Evolutionary conservation across 2,113 vertebrate genomes (phyloP).

Genomic region (Chamaetylas fuelleborni): DNA sequence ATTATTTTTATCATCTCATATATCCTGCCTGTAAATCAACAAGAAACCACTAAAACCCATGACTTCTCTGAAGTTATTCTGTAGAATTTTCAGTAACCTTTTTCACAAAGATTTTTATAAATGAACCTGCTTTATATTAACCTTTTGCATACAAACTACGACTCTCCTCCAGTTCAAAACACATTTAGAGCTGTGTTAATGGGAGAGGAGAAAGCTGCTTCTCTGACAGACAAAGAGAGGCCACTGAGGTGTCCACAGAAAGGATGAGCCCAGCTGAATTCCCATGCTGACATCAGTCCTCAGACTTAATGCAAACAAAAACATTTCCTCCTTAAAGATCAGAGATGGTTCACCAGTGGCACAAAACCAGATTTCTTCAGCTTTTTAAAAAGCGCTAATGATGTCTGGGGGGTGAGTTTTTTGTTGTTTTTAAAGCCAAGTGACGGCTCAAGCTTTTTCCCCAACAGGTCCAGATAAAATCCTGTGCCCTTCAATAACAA

Average conservation of each 20-base stretch:
- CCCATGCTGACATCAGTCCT: constrained; percentile 33
- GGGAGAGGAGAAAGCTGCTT: background rate
- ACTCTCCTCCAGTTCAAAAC: background rate
- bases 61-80: background rate
- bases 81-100: background rate
- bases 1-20: background rate
- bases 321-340: background rate
- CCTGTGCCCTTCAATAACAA: background rate
- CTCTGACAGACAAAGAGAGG: background rate
- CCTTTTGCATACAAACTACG: background rate
- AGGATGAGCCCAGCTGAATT: background rate
- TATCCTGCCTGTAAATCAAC: background rate
- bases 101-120: background rate
- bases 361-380: background rate
- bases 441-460: background rate
- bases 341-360: background rate
- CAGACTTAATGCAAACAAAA: constrained; percentile 10
- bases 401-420: background rate
- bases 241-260: background rate
- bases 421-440: background rate
- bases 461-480: background rate
- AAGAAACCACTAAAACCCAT: background rate
- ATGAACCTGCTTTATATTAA: background rate
- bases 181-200: background rate
- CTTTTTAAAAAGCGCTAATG: background rate